Conservation (phyloP, 2,797 vertebrate species). For the Hemibagrus guttatus region DNA sequence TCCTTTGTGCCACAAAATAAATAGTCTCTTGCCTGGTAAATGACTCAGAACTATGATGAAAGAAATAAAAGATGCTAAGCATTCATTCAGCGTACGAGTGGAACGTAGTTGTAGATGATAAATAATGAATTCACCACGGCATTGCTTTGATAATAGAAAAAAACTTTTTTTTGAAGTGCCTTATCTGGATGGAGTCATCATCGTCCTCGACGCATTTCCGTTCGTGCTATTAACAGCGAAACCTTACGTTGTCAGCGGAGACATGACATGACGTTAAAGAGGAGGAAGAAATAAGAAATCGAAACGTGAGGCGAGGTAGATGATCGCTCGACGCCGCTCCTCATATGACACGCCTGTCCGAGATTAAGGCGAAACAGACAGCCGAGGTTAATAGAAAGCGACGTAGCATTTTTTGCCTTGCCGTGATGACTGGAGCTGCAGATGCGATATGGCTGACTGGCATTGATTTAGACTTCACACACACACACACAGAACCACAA, state of each 20-base stretch:
- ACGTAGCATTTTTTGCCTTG: conserved; percentile 43
- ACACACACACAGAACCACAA: background rate
- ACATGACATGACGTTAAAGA: conserved; percentile 28
- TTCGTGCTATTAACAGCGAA: conserved; percentile 41
- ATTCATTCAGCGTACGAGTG: conserved; percentile 41
- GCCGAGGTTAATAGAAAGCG: conserved; percentile 52
- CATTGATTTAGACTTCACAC: conserved; percentile 38
- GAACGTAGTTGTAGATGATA: conserved; percentile 46
- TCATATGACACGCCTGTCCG: conserved; percentile 54
- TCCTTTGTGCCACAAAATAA: conserved; percentile 52
- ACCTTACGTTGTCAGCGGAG: conserved; percentile 34
- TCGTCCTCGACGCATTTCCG: conserved; percentile 1
- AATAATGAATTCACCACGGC: conserved; percentile 15
- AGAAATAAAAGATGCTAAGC: conserved; percentile 24
- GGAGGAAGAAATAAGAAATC: conserved; percentile 41
- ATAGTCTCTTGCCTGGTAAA: conserved; percentile 53
- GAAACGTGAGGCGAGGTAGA: conserved; percentile 46
- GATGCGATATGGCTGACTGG: conserved; percentile 39
- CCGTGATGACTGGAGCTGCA: conserved; percentile 43
- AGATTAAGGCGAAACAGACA: conserved; percentile 56
- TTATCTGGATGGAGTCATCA: conserved; percentile 34
- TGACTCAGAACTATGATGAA: conserved; percentile 54
- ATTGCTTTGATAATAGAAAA: background rate
- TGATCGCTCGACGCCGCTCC: conserved; percentile 49
- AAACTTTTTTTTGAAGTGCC: background rate